Conservation (phyloP, 2,888 invertebrate genomes). For the Gryllus longicercus region DNA sequence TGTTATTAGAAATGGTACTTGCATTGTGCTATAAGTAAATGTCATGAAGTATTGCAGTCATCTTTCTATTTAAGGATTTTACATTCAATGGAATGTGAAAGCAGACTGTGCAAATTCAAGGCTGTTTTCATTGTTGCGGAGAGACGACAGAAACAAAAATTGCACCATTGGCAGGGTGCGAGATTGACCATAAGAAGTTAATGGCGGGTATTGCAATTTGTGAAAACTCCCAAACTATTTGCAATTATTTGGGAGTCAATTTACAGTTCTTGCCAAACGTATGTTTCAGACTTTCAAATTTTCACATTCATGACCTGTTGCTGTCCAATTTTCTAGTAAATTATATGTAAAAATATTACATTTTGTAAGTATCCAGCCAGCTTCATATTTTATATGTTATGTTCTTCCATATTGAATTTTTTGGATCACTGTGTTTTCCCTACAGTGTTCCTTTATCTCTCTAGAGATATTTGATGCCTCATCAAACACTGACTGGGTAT, state of each 20-base stretch:
- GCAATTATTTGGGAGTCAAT: neutral
- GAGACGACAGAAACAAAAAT: neutral
- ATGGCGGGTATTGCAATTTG: conserved; percentile 20
- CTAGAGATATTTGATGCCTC: conserved; percentile 17
- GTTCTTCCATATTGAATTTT: conserved; percentile 17
- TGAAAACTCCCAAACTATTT: neutral
- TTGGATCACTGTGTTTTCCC: neutral
- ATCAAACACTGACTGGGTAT: neutral
- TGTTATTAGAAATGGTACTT: neutral
- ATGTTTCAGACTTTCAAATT: conserved; percentile 17
- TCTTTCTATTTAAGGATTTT: conserved; percentile 24
- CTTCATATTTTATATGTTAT: neutral
- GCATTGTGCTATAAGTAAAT: conserved; percentile 17
- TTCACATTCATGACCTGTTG: neutral
- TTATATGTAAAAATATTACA: neutral
- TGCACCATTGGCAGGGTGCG: conserved; percentile 30
- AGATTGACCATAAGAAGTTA: conserved; percentile 23
- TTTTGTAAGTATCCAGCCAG: conserved; percentile 17
- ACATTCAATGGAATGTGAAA: conserved; percentile 31
- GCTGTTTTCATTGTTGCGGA: conserved; percentile 25
- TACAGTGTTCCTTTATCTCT: conserved; percentile 22
- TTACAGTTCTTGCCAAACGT: conserved; percentile 6
- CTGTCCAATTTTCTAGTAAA: conserved; percentile 2
- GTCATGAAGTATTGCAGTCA: conserved; percentile 23
- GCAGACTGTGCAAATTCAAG: conserved; percentile 30